Evolutionary conservation across 2,888 invertebrate species (phyloP).

Genomic region (Epicampocera succincta): DNA sequence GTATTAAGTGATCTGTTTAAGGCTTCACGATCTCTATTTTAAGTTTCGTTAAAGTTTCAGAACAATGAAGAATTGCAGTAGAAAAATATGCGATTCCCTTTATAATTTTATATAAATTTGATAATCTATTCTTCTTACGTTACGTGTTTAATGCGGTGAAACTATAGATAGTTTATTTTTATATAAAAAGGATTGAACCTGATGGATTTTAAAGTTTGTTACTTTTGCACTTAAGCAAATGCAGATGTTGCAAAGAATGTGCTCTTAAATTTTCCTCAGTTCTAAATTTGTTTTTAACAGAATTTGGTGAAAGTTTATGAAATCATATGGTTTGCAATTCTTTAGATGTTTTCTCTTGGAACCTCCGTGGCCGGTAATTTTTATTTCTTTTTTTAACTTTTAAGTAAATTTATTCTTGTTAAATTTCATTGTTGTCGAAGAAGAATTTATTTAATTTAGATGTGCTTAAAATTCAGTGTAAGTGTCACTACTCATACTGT

Average conservation of each 20-base stretch:
- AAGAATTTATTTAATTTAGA: no score
- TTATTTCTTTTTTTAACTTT: no score
- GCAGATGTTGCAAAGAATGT: conserved; percentile 6
- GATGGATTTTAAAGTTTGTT: conserved; percentile 5
- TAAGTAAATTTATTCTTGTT: no score
- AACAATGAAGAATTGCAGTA: background rate
- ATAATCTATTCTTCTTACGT: conserved; percentile 36
- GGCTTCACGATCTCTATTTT: background rate
- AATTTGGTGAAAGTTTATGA: no score
- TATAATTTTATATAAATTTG: conserved; percentile 42
- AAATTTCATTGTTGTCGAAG: no score
- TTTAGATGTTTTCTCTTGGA: no score
- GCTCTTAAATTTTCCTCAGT: no score
- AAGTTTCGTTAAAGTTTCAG: background rate
- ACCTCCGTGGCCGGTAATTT: no score
- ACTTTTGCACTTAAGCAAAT: background rate
- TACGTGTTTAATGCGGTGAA: conserved; percentile 35
- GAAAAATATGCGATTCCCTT: conserved; percentile 4
- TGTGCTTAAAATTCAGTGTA: no score
- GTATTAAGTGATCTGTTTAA: background rate
- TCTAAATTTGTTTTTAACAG: no score
- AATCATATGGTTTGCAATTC: no score
- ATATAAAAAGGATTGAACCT: conserved; percentile 29
- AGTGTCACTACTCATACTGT: no score
- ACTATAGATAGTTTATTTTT: conserved; percentile 10